phyloP scores from a whole-genome alignment of 2,888 invertebrate genomes.

The Euzetes globulus region DNA sequence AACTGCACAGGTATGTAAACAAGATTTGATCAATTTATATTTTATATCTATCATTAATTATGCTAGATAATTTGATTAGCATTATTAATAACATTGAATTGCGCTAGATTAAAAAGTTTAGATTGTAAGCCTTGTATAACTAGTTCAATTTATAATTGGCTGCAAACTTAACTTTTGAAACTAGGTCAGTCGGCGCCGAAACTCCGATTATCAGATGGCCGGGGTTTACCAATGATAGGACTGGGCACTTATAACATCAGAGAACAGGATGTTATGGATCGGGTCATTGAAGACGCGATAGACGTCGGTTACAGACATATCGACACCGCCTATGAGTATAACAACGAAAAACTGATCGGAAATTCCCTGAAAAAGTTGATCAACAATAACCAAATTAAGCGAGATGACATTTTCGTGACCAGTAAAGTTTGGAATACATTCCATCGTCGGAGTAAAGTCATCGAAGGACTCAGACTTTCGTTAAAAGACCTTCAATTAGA shows the following conservation, averaged over 20 bases:
- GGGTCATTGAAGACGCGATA: conserved; percentile 44
- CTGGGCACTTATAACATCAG: conserved; percentile 75
- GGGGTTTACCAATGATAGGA: conserved; percentile 60
- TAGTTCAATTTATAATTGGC: too few species aligned
- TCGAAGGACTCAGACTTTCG: conserved; percentile 59
- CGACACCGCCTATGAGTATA: conserved; percentile 47
- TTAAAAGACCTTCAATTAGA: conserved; percentile 64
- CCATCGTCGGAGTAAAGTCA: conserved; percentile 71
- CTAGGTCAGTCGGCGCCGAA: not conserved
- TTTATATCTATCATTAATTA: not conserved
- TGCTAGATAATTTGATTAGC: too few species aligned
- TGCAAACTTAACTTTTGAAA: too few species aligned
- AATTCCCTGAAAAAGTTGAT: conserved; percentile 45
- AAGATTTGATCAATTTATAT: too few species aligned
- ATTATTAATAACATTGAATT: too few species aligned
- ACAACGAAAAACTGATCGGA: conserved; percentile 47
- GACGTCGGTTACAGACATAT: conserved; percentile 47
- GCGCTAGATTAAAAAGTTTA: too few species aligned
- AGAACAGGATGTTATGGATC: conserved; percentile 47
- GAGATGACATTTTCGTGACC: conserved; percentile 48
- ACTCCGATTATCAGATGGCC: conserved; percentile 48
- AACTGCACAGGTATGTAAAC: too few species aligned
- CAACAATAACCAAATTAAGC: conserved; percentile 44
- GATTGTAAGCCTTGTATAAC: too few species aligned
- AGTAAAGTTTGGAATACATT: conserved; percentile 73